Percentiles rank a stretch among this genome's conserved stretches.
Conservation (phyloP, 2,113 vertebrate genomes). For the Erythrocercus mccallii region DNA sequence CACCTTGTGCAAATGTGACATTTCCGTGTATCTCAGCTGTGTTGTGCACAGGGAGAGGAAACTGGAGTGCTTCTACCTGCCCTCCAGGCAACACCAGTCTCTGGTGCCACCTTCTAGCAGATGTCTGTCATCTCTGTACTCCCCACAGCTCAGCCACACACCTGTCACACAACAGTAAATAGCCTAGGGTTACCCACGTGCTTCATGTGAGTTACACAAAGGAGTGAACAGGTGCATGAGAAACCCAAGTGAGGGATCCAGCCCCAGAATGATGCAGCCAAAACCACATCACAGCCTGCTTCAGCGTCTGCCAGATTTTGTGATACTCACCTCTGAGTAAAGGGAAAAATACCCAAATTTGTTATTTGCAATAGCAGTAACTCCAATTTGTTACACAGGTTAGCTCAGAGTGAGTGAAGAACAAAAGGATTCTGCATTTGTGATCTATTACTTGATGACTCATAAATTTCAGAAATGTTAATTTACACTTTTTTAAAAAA, state of each 20-base stretch:
- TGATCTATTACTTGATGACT: background rate
- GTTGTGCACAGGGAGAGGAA: background rate
- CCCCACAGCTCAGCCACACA: background rate
- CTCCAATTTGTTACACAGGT: background rate
- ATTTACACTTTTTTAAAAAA: background rate
- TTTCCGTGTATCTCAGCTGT: background rate
- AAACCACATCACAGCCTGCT: background rate
- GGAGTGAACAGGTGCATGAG: background rate
- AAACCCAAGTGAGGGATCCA: background rate
- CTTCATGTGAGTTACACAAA: background rate
- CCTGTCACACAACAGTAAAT: fast-evolving
- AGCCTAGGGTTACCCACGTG: background rate
- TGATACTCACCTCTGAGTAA: background rate
- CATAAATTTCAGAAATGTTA: background rate
- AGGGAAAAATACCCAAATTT: background rate
- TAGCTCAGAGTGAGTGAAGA: background rate
- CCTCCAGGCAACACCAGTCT: background rate
- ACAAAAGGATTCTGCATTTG: background rate
- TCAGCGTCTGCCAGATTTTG: background rate
- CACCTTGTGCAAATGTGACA: background rate
- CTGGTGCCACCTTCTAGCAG: background rate
- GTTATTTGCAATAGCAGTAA: background rate
- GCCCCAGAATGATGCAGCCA: background rate
- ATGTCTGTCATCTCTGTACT: background rate
- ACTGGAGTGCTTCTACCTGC: background rate